phyloP scores from a whole-genome alignment of 1,140 invertebrate species.

The Magallana angulata region DNA sequence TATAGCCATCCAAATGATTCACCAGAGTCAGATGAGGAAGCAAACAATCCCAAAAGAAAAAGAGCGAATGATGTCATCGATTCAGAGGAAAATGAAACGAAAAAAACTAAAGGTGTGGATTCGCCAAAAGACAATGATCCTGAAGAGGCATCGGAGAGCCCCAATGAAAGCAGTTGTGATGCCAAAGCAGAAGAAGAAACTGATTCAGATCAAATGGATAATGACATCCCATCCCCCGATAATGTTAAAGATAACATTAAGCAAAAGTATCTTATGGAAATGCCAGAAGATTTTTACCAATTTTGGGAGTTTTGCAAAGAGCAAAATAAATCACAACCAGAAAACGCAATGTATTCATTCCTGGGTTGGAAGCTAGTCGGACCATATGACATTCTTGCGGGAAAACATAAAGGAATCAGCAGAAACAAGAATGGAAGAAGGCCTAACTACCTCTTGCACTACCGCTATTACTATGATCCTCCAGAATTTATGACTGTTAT shows the following conservation, averaged over 20 bases:
- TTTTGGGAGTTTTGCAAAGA: slow-evolving; percentile 90
- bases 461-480: slow-evolving; percentile 95
- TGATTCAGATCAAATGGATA: not conserved
- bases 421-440: slow-evolving; percentile 81
- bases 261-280: slow-evolving; percentile 89
- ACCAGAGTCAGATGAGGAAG: not conserved
- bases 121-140: slow-evolving; percentile 55
- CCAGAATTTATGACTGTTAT: slow-evolving; percentile 88
- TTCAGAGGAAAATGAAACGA: slow-evolving; percentile 53
- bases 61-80: not conserved
- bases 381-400: slow-evolving; percentile 90
- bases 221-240: slow-evolving; percentile 64
- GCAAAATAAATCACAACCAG: slow-evolving; percentile 80
- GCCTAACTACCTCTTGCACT: slow-evolving; percentile 86
- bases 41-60: not conserved
- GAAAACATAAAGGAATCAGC: slow-evolving; percentile 82
- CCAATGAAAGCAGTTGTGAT: slow-evolving; percentile 59
- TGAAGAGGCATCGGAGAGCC: slow-evolving; percentile 64
- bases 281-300: slow-evolving; percentile 93
- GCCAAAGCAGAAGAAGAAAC: slow-evolving; percentile 19
- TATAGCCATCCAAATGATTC: slow-evolving; percentile 86
- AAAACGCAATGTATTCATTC: slow-evolving; percentile 83
- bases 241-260: slow-evolving; percentile 83
- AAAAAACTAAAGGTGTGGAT: slow-evolving; percentile 55
- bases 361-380: slow-evolving; percentile 89